Base-by-base conservation (phyloP, 2,113 vertebrate genomes). In the Dicentrarchus labrax region DNA sequence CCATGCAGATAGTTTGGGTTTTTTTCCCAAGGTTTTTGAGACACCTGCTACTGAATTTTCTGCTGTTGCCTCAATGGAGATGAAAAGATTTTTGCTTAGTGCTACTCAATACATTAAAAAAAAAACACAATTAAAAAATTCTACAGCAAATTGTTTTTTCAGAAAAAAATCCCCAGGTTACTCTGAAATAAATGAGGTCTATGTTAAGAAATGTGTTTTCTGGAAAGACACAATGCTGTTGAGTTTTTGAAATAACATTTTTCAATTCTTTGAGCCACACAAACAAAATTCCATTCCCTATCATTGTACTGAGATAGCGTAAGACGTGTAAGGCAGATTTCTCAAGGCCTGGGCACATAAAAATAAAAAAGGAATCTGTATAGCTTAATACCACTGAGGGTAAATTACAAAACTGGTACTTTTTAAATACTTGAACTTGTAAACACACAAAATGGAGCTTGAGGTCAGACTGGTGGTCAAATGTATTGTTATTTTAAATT, bases 281-380 rank as follows among this genome's bases (percentile, higher is more conserved):
- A 73, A 39, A 56, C 12, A 2, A 21, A 71, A 48, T 30, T 59
- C 2, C 6, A 12, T 30, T 64, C 8, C 9, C 48, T 22, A 5
- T 50, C 3, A 45, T 15, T 38, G 4, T 21, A 61, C 43, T 53
- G 45, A 43, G 7, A n/a, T 15, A 21, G 8, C 50, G 54, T 41
- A 45, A 38, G 30, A 30, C 30, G 30, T 30, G 30, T 30, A 41
- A 43, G 48, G 50, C 1, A 1, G 4, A 6, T 48, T 51, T 61
- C 54, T 76, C 16, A 53, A 60, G 30, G 53, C 39, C 38, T 73
- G 43, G 9, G 12, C 65, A 68, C 47, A 66, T 13, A 66, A 53
- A 80, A 69, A 39, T 21, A 53, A 61, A 54, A n/a, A 4, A 47
- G 13, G 12, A 47, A 75, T 61, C 43, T 7, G 17, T 75, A 54